Percentiles rank a stretch among this genome's conserved stretches.
Conservation (phyloP, 2,113 vertebrate species). For the Campylorhamphus procurvoides region DNA sequence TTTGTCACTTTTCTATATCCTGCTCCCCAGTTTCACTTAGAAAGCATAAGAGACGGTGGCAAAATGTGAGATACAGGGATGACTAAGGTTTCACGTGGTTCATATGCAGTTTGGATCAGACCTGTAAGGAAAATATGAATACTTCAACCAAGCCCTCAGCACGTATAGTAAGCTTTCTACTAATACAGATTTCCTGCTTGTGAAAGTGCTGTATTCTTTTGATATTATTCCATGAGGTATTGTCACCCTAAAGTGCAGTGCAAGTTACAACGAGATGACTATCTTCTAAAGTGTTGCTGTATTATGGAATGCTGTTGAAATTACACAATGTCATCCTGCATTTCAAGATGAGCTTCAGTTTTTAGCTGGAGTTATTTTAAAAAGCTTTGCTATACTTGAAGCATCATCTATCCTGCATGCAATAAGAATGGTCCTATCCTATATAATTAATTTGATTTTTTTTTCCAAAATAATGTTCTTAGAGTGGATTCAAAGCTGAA, state of each 20-base stretch:
- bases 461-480: background rate
- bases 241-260: background rate
- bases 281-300: background rate
- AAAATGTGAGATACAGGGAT: background rate
- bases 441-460: background rate
- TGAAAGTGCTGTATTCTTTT: background rate
- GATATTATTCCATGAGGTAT: background rate
- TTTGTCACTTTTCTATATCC: background rate
- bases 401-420: background rate
- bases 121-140: background rate
- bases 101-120: background rate
- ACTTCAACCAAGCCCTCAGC: background rate
- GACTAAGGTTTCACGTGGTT: background rate
- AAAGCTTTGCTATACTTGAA: conserved; percentile 49
- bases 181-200: background rate
- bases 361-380: conserved; percentile 35
- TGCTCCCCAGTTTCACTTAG: background rate
- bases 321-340: background rate
- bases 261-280: background rate
- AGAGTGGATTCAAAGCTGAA: background rate
- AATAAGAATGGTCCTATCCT: background rate
- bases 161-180: background rate
- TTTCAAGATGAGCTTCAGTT: background rate
- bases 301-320: background rate
- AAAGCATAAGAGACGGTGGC: background rate